These are phyloP conservation scores for Yponomeuta malinellus DNA, from an alignment of 2,888 invertebrate species.

Conservation along the genomic window DNA sequence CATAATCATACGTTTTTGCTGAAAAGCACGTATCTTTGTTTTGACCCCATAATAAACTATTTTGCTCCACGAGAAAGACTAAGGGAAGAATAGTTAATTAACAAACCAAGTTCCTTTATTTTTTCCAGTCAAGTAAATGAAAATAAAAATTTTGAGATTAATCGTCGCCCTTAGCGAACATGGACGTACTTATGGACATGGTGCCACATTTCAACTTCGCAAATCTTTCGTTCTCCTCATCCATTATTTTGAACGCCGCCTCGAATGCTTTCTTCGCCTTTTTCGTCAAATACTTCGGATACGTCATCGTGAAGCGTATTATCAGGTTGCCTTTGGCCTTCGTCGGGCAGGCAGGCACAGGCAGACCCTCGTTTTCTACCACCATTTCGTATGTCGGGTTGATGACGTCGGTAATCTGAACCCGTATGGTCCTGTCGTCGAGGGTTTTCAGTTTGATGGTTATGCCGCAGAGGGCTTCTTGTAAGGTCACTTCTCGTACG, in stretches of 20 bases:
- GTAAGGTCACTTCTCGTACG: slow-evolving; percentile 75
- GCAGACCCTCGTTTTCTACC: slow-evolving; percentile 84
- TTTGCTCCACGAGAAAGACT: too few relatives aligned
- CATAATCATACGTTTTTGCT: too few relatives aligned
- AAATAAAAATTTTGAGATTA: not conserved
- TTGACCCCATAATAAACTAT: too few relatives aligned
- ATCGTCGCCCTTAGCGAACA: not conserved
- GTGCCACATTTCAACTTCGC: slow-evolving; percentile 50
- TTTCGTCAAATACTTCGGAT: slow-evolving; percentile 62
- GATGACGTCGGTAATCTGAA: slow-evolving; percentile 83
- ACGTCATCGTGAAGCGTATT: slow-evolving; percentile 77
- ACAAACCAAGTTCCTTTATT: too few relatives aligned
- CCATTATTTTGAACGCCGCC: slow-evolving; percentile 50
- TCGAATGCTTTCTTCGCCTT: slow-evolving; percentile 58
- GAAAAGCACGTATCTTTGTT: too few relatives aligned
- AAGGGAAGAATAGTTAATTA: too few relatives aligned
- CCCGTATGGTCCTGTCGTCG: slow-evolving; percentile 80
- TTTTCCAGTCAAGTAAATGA: too few relatives aligned
- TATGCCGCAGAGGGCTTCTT: slow-evolving; percentile 83
- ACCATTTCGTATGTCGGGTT: slow-evolving; percentile 81
- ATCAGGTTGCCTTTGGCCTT: slow-evolving; percentile 81
- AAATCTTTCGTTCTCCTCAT: slow-evolving; percentile 52
- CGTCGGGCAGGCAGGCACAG: slow-evolving; percentile 75
- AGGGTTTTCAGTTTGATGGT: slow-evolving; percentile 80
- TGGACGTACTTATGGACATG: not conserved